A percentile compares a stretch with the other conserved stretches of the same genome.
Evolutionary conservation across 2,888 invertebrate genomes (phyloP).

Genomic region (Spilosoma lubricipeda): DNA sequence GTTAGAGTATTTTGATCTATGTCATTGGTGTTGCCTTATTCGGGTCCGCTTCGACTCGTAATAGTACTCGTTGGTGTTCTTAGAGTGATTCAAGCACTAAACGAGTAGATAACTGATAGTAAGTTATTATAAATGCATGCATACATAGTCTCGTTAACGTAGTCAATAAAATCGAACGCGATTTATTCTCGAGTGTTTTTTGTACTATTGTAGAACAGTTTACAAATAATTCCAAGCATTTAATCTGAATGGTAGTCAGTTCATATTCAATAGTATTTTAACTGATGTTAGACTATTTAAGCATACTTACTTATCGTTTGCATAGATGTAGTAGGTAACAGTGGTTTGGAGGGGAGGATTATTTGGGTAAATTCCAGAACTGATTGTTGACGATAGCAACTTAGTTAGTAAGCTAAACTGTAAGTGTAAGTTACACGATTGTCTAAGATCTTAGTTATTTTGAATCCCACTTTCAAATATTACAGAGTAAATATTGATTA

Average conservation of each 20-base stretch:
- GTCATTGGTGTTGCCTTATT: constrained; percentile 40
- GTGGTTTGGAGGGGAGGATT: constrained; percentile 50
- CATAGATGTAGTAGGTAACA: constrained; percentile 52
- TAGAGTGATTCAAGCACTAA: constrained; percentile 45
- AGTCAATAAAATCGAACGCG: constrained; percentile 2
- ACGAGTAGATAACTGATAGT: constrained; percentile 38
- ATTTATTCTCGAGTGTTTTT: neutral
- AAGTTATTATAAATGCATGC: constrained; percentile 49
- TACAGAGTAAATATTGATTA: constrained; percentile 42
- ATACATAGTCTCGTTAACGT: constrained; percentile 36
- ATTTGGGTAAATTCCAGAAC: constrained; percentile 72
- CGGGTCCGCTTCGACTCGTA: constrained; percentile 25
- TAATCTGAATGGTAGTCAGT: constrained; percentile 46
- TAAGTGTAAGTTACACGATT: constrained; percentile 70
- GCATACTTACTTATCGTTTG: constrained; percentile 15
- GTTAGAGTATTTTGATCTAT: constrained; percentile 23
- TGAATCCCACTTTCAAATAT: constrained; percentile 54
- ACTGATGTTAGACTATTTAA: constrained; percentile 11
- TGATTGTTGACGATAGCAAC: constrained; percentile 74
- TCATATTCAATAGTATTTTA: constrained; percentile 11
- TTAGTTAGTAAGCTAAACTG: constrained; percentile 76
- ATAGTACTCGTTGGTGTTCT: constrained; percentile 35
- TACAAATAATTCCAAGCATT: constrained; percentile 43
- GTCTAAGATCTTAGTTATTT: constrained; percentile 58
- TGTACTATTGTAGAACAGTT: constrained; percentile 21